Conservation (phyloP, 2,113 vertebrate genomes). For the Eclectus roratus region DNA sequence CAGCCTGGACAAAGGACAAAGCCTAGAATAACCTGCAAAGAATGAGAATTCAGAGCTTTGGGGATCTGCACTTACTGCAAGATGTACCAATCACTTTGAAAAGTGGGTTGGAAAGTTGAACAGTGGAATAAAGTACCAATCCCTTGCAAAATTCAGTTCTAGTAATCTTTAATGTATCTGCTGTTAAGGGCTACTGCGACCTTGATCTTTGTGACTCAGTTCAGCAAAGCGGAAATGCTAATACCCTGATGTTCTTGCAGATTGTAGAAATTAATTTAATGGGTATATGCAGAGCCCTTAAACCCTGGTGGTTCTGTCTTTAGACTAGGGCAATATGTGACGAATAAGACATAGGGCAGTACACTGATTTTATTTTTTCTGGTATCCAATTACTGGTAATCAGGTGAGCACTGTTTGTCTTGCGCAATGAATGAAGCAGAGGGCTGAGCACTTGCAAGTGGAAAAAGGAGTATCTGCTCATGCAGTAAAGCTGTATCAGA, state of each 20-base stretch:
- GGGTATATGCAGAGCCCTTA: not conserved
- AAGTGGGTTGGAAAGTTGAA: not conserved
- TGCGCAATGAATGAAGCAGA: not conserved
- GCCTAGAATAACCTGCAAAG: not conserved
- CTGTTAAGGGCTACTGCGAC: not conserved
- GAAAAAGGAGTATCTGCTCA: not conserved
- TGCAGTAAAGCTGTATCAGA: not conserved
- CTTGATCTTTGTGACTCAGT: not conserved
- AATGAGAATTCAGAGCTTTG: not conserved
- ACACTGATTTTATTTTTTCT: not conserved
- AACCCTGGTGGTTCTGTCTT: not conserved
- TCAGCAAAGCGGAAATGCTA: not conserved
- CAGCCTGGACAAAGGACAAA: not conserved
- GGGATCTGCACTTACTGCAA: not conserved
- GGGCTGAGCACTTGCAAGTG: not conserved
- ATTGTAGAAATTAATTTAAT: not conserved
- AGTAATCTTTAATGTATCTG: not conserved
- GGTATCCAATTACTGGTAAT: not conserved
- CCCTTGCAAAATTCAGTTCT: not conserved
- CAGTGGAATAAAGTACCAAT: not conserved
- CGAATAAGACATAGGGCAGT: not conserved
- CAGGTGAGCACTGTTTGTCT: not conserved
- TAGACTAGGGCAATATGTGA: not conserved
- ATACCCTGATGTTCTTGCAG: not conserved
- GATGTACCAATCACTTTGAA: not conserved